These are phyloP conservation scores for Delia radicum DNA, from an alignment of 1,140 invertebrate species.

Conservation along the genomic window DNA sequence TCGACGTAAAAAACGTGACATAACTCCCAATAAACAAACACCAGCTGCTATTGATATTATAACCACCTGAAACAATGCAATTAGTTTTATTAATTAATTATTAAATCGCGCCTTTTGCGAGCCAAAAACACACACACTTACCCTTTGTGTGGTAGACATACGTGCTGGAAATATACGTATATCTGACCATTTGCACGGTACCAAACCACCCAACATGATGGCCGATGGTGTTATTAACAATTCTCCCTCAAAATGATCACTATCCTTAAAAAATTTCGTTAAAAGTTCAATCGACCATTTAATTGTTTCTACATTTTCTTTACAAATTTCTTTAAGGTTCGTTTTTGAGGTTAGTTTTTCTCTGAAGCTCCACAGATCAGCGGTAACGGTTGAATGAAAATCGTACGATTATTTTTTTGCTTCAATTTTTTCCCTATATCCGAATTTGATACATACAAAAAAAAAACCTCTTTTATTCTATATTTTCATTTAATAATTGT, in stretches of 20 bases:
- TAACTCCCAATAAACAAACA: slow-evolving; percentile 63
- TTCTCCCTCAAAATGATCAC: too few species aligned
- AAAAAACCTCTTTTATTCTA: not conserved
- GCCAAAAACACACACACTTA: too few species aligned
- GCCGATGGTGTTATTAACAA: not conserved
- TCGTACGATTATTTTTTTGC: not conserved
- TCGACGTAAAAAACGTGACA: slow-evolving; percentile 64
- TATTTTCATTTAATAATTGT: not conserved
- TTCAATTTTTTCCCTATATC: not conserved
- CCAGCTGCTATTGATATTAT: slow-evolving; percentile 59
- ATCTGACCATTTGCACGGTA: slow-evolving; percentile 27
- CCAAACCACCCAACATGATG: slow-evolving; percentile 19
- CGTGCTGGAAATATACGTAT: slow-evolving; percentile 27
- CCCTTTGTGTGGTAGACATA: slow-evolving; percentile 32
- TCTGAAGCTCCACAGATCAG: not conserved
- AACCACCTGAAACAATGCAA: slow-evolving; percentile 48
- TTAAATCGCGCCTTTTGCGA: too few species aligned
- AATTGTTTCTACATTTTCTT: not conserved
- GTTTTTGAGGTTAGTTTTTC: not conserved
- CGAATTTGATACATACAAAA: not conserved
- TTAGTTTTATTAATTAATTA: not conserved
- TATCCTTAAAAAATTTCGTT: too few species aligned
- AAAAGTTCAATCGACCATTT: too few species aligned
- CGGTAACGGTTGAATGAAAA: not conserved
- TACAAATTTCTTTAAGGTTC: not conserved